Base-by-base conservation (phyloP, 2,113 vertebrate species). In the Syrrhaptes paradoxus region DNA sequence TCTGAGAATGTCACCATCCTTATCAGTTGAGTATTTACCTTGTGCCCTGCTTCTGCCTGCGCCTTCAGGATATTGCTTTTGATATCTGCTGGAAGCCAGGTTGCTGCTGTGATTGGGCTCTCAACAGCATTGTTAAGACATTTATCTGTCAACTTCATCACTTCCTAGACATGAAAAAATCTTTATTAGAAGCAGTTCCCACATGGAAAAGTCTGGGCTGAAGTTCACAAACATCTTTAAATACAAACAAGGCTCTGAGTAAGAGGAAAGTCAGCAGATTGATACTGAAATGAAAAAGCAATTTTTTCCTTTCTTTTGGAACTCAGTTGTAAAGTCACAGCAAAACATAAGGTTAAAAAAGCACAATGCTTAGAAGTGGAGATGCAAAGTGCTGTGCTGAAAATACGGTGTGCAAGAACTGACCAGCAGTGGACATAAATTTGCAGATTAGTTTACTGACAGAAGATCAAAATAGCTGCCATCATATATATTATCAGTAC, bases 1-100 rank as follows among this genome's bases (percentile, higher is more conserved):
- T 55, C 10, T 31, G 46, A 91, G 48, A 71, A 51, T 0, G 0
- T 34, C 43, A 61, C 28, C 45, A 46, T 36, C 18, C 52, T 72
- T 34, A 36, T 74, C 43, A 49, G 32, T 2, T 1, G 9, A 85
- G 36, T 78, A 43, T 46, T 97, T 95, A 99, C 99, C 98, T 98
- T 99, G 66, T 98, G 95, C 4, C 97, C 98, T 62, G 98, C 98
- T 95, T 99, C 99, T 7, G 95, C 98, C 89, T 99, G 99, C 54
- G 99, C 99, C 94, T 99, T 99, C 68, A 99, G 97, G 97, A 99
- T 99, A 97, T 99, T 99, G 95, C 99, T 99, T 96, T 99, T 99
- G 87, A 99, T 97, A 90, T 99, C 98, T 71, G 98, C 98, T 63
- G 98, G 98, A 81, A 97, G 91, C 93, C 97, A 98, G 14, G 97